Percentiles rank a stretch among this genome's conserved stretches.
phyloP scores from a whole-genome alignment of 2,113 vertebrate species.

The Gallinago paraguaiae region DNA sequence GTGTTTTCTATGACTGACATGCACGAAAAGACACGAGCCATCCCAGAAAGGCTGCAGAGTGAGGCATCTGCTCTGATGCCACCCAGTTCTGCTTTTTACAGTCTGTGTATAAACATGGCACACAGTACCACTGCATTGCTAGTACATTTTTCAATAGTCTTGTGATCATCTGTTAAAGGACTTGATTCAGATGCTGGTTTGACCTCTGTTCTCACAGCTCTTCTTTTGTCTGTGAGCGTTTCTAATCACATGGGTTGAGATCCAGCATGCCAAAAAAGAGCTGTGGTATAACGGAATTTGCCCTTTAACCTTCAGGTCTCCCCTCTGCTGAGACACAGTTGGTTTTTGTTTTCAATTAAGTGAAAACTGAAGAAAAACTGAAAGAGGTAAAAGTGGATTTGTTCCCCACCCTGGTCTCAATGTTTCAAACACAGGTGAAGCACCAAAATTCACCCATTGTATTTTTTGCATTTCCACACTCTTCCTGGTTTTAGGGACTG shows the following conservation, averaged over 20 bases:
- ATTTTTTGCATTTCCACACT: conserved; percentile 1
- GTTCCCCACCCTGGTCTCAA: neutral
- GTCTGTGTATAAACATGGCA: conserved; percentile 44
- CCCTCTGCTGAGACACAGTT: conserved; percentile 70
- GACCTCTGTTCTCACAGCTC: conserved; percentile 62
- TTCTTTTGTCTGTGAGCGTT: conserved; percentile 52
- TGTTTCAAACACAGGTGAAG: neutral
- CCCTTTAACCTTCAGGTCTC: conserved; percentile 66
- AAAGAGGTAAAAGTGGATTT: conserved; percentile 34
- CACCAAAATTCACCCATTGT: neutral
- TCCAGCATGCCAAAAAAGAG: conserved; percentile 64
- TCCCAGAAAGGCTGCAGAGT: neutral
- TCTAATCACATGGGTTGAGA: conserved; percentile 71
- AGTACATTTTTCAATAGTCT: conserved; percentile 58
- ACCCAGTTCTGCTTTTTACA: neutral
- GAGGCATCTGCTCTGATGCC: neutral
- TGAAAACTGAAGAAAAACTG: conserved; percentile 44
- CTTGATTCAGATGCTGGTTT: conserved; percentile 59
- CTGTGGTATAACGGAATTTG: conserved; percentile 51
- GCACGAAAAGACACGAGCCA: neutral
- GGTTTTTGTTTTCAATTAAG: conserved; percentile 67
- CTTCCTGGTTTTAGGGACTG: neutral
- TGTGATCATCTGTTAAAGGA: conserved; percentile 62
- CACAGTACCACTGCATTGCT: neutral
- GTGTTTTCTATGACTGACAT: neutral